These are phyloP conservation scores for Pogonomyrmex californicus DNA, from an alignment of 1,140 invertebrate species.

Conservation along the genomic window DNA sequence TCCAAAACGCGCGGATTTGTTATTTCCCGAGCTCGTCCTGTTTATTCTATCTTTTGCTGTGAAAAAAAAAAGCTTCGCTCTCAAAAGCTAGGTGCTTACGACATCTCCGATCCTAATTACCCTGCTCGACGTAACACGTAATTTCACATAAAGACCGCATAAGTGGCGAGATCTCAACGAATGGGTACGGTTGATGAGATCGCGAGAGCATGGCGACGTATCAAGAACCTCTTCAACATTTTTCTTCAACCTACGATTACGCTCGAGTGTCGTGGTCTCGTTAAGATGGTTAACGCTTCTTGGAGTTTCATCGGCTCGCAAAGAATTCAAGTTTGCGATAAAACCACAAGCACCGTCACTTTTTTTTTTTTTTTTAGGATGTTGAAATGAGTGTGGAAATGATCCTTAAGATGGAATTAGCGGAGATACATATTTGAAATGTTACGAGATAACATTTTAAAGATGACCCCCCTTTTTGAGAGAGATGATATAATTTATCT, in stretches of 20 bases:
- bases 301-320: slow-evolving; percentile 17
- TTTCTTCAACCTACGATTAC: slow-evolving; percentile 28
- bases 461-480: no score
- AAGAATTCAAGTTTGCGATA: neutral
- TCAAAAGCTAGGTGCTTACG: slow-evolving; percentile 8
- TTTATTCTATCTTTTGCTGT: neutral
- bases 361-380: neutral
- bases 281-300: slow-evolving; percentile 32
- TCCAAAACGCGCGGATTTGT: neutral
- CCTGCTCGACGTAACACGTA: slow-evolving; percentile 36
- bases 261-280: slow-evolving; percentile 9
- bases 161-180: slow-evolving; percentile 34
- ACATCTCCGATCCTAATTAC: slow-evolving; percentile 45
- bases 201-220: slow-evolving; percentile 8
- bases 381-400: neutral
- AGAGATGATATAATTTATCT: neutral
- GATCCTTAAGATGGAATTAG: neutral
- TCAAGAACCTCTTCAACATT: slow-evolving; percentile 50
- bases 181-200: slow-evolving; percentile 28
- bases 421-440: neutral
- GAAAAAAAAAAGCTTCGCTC: neutral
- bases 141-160: slow-evolving; percentile 31
- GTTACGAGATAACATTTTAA: neutral
- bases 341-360: neutral
- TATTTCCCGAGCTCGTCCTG: neutral